Evolutionary conservation across 1,140 invertebrate genomes (phyloP), one percentile per base, ranked within the genome.

Genomic region (Centruroides vittatus): DNA sequence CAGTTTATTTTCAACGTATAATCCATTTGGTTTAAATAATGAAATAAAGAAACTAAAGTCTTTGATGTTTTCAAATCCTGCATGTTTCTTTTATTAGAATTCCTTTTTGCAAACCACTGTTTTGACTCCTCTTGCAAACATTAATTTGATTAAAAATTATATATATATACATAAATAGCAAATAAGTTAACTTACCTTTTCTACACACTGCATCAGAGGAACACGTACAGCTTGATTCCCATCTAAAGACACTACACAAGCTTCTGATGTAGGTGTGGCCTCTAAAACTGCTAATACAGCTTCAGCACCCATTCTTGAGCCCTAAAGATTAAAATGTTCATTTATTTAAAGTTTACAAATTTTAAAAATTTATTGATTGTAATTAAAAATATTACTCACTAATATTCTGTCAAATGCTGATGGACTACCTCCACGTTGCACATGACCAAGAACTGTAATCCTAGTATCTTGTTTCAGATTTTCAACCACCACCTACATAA

Each of bases 391-490:
- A 41, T 41, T 58, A 55, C 63, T 61, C 41, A 64, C 63, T 79
- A 99, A 79, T 71, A 99, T 83, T 75, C 97, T 84, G 77, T 99
- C 97, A 73, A 99, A 99, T 55, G 95, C 96, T 9, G 94, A 98
- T 6, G 97, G 93, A 72, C 87, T 92, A 48, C 97, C 97, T 70
- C 97, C 97, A 68, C 97, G 79, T 74, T 98, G 94, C 6, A 98
- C 93, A 74, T 99, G 96, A 70, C 96, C 97, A 35, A 99, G 78
- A 4, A 99, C 93, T 34, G 96, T 99, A 55, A 98, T 86, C 66
- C 96, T 82, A 0, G 94, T 96, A 73, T 99, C 97, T 73, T 97
- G 93, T 66, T 96, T 85, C 36, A 99, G 77, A 61, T 88, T 85
- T 0, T 89, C 84, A 3, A 90, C 90, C 4, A 99, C 86, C 48